Percentiles rank a stretch among this genome's conserved stretches.
Evolutionary conservation across 2,113 vertebrate genomes (phyloP).

Genomic region (Mohoua ochrocephala): DNA sequence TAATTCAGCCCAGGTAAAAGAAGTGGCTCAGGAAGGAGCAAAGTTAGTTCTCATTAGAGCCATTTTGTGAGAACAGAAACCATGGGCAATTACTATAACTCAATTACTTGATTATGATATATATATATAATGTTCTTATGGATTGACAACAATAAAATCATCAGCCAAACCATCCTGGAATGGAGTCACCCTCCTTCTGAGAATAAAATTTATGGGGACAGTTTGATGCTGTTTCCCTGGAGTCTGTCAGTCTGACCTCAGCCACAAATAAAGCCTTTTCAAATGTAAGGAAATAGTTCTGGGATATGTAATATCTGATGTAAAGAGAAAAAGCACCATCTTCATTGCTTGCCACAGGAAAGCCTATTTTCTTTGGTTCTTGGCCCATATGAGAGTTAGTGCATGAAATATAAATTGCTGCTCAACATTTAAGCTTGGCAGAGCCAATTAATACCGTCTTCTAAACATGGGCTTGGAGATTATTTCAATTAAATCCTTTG

Average conservation of each 20-base stretch:
- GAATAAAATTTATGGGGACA: not conserved
- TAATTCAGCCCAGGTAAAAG: not conserved
- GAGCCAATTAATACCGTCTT: slow-evolving; percentile 18
- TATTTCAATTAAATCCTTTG: slow-evolving; percentile 37
- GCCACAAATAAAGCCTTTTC: slow-evolving; percentile 23
- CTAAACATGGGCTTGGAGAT: slow-evolving; percentile 1
- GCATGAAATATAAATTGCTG: slow-evolving; percentile 53
- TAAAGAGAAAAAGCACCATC: not conserved
- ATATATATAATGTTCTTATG: not conserved
- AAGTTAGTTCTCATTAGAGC: not conserved
- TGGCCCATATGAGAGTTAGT: slow-evolving; percentile 33
- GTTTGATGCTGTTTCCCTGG: not conserved
- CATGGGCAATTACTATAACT: not conserved
- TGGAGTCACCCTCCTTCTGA: not conserved
- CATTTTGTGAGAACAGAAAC: not conserved
- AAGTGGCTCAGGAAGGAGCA: not conserved
- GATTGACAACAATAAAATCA: not conserved
- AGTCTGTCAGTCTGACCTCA: slow-evolving; percentile 34
- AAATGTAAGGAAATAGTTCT: slow-evolving; percentile 15
- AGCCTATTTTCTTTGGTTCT: slow-evolving; percentile 19
- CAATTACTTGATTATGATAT: not conserved
- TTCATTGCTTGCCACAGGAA: slow-evolving; percentile 11
- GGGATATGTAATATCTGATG: not conserved
- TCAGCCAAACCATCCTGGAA: not conserved
- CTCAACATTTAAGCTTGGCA: slow-evolving; percentile 8